Evolutionary conservation across 2,797 vertebrate genomes (phyloP).

Genomic region (Hephaestus fuliginosus): DNA sequence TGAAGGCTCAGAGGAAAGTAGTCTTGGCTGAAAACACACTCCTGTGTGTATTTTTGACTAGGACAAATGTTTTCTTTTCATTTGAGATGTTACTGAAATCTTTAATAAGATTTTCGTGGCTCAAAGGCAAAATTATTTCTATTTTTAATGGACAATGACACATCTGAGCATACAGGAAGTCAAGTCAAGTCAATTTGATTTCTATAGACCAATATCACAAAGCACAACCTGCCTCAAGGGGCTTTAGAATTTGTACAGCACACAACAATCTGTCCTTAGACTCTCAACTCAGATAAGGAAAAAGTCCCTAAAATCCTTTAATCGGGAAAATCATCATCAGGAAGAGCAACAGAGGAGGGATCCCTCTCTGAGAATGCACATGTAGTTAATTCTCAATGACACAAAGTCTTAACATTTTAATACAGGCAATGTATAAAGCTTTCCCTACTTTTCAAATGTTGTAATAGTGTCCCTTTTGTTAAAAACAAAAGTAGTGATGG

Average conservation of each 20-base stretch:
- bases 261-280: too few relatives aligned
- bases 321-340: too few relatives aligned
- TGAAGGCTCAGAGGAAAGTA: not conserved
- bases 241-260: too few relatives aligned
- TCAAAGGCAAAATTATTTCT: conserved; percentile 1
- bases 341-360: too few relatives aligned
- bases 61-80: not conserved
- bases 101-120: not conserved
- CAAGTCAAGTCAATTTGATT: too few relatives aligned
- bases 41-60: not conserved
- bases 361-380: too few relatives aligned
- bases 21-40: not conserved
- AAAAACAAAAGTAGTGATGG: not conserved
- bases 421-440: not conserved
- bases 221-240: too few relatives aligned
- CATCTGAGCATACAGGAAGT: not conserved
- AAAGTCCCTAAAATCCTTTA: too few relatives aligned
- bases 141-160: not conserved
- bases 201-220: too few relatives aligned
- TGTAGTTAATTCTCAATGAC: not conserved
- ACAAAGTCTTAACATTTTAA: not conserved
- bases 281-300: too few relatives aligned
- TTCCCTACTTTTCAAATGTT: not conserved
- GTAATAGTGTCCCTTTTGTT: not conserved
- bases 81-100: not conserved